Evolutionary conservation across 92 coral and sea anemone genomes (phyloP), one percentile per base, ranked within the genome.

Genomic region (Phenganax subtilis): DNA sequence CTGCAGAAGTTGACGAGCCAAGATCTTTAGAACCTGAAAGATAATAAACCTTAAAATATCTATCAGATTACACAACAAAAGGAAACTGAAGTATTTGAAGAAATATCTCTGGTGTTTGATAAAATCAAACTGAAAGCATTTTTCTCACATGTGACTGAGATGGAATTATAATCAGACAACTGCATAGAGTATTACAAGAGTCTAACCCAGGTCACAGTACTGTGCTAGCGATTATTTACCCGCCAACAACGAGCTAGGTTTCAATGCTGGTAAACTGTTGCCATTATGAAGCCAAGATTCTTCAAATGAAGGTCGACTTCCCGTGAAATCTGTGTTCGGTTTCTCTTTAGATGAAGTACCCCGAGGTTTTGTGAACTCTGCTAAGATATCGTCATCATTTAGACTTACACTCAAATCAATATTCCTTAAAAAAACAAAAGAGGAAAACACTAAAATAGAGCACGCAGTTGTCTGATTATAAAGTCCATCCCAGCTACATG

Each of bases 1-100:
- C 84, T 7, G 98, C 94, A 54, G 98, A 93, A 81, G 87, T 87
- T 7, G 89, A 59, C 69, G 83, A 79, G 3, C 47, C 73, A 5
- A 65, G 59, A 54, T 62, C 83, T 64, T 63, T 79, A 44, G 83
- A 20, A 30, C 74, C 83, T 79, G 17, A 52, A 52, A 12, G 65
- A 57, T 67, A n/a, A 66, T 12, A 75, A 52, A 67, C 2, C 5
- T 37, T 37, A 1, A 37, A 37, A 37, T 0, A 37, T 37, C 47
- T 37, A 37, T 37, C 47, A 37, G 47, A 5, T 37, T 37, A 1
- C 5, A 37, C 5, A 37, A 37, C 47, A 5, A 2, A 5, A 37
- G 47, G 47, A 37, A 37, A 37, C 47, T 37, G 47, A 0, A 37
- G 47, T 37, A 37, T 37, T 37, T 5, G 47, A 37, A 37, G 47